Percentiles rank a stretch among this genome's conserved stretches.
These are phyloP conservation scores for Rhingia campestris DNA, from an alignment of 2,888 invertebrate species.

Conservation along the genomic window DNA sequence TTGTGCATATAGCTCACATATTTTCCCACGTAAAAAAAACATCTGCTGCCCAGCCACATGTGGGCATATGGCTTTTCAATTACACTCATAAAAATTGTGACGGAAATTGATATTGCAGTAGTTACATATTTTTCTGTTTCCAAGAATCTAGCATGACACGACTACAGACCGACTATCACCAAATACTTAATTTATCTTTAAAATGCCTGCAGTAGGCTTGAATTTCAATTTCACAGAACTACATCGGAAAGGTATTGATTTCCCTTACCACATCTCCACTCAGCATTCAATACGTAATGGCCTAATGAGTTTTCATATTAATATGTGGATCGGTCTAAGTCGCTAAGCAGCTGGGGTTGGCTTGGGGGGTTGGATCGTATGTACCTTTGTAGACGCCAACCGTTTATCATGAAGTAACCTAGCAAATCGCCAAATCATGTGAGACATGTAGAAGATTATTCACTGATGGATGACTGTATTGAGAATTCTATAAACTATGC, in stretches of 20 bases:
- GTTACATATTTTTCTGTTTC: background rate
- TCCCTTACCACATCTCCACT: constrained; percentile 41
- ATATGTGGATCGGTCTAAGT: constrained; percentile 39
- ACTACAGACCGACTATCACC: background rate
- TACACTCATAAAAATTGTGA: background rate
- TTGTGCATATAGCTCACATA: no score
- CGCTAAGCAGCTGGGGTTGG: constrained; percentile 17
- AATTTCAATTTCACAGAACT: constrained; percentile 46
- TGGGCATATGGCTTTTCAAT: background rate
- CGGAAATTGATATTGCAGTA: background rate
- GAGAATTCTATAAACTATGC: constrained; percentile 43
- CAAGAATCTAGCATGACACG: constrained; percentile 25
- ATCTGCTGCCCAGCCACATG: no score
- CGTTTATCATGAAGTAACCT: constrained; percentile 53
- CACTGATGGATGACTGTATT: constrained; percentile 51
- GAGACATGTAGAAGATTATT: constrained; percentile 56
- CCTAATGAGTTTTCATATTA: constrained; percentile 41
- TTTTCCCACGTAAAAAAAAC: no score
- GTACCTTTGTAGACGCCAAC: constrained; percentile 38
- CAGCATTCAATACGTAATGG: constrained; percentile 48
- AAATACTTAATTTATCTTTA: constrained; percentile 20
- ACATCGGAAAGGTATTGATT: constrained; percentile 52
- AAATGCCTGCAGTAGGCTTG: constrained; percentile 32
- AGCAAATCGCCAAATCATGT: constrained; percentile 51
- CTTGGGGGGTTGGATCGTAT: constrained; percentile 16